Conservation (phyloP, 2,113 vertebrate genomes). For the Tychaedon coryphoeus region DNA sequence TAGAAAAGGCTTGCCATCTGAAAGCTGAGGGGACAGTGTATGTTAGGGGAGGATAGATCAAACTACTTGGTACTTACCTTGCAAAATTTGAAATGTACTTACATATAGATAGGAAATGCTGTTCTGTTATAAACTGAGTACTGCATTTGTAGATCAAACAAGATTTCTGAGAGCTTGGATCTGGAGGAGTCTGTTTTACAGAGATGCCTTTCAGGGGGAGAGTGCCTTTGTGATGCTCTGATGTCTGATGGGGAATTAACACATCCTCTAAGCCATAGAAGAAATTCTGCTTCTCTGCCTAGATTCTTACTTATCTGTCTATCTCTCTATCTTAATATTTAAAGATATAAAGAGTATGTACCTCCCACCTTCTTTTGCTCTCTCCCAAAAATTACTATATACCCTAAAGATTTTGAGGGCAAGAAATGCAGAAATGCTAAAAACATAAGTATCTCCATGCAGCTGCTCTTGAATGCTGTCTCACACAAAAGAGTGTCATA, state of each 20-base stretch:
- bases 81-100: neutral
- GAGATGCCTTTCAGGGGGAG: neutral
- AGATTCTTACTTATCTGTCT: neutral
- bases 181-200: neutral
- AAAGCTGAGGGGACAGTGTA: neutral
- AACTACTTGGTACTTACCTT: neutral
- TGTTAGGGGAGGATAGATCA: neutral
- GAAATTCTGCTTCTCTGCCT: neutral
- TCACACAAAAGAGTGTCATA: neutral
- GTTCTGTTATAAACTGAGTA: neutral
- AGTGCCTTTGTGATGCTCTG: neutral
- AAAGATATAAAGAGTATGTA: neutral
- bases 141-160: neutral
- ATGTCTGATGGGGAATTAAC: neutral
- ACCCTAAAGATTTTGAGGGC: rapidly evolving
- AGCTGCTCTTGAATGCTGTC: neutral
- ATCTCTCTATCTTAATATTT: neutral
- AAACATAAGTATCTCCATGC: neutral
- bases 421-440: neutral
- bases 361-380: neutral
- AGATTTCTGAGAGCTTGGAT: neutral
- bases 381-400: neutral
- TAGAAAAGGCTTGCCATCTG: neutral
- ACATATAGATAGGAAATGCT: neutral
- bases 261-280: neutral